These are phyloP conservation scores for Myotis findleyi DNA, from an alignment of 2,797 vertebrate species.

Conservation along the genomic window DNA sequence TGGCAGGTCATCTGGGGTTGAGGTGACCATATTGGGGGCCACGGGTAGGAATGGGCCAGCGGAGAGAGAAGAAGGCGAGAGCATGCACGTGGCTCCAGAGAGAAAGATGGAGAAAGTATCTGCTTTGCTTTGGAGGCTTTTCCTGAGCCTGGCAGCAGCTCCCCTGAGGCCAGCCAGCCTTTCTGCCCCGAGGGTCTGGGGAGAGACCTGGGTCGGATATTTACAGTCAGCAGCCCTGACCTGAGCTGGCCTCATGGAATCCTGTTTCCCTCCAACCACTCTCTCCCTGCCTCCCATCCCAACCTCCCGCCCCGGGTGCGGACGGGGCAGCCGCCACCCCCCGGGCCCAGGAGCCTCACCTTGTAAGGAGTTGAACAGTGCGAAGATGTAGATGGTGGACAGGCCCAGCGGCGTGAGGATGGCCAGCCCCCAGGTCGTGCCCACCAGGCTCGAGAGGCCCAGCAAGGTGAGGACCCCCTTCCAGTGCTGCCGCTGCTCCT, in stretches of 20 bases:
- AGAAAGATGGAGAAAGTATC: neutral
- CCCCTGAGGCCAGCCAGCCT: neutral
- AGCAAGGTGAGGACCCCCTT: slow-evolving; percentile 81
- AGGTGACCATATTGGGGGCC: neutral
- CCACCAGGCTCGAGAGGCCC: slow-evolving; percentile 92
- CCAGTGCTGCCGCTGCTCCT: slow-evolving; percentile 85
- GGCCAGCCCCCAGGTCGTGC: slow-evolving; percentile 90
- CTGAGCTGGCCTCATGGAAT: neutral
- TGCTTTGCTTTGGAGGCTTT: slow-evolving; percentile 10
- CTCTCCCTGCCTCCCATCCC: neutral
- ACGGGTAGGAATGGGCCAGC: neutral
- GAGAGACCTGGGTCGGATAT: neutral
- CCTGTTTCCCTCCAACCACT: neutral
- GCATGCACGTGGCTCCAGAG: neutral
- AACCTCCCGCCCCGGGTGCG: too few species aligned
- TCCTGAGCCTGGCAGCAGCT: neutral
- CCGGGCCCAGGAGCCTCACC: slow-evolving; percentile 84
- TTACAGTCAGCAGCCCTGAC: neutral
- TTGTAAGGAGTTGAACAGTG: slow-evolving; percentile 92
- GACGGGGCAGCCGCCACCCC: neutral
- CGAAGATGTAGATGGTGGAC: slow-evolving; percentile 86
- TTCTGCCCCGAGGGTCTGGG: neutral
- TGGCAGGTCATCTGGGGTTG: neutral
- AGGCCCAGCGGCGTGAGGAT: slow-evolving; percentile 84
- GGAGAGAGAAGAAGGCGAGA: neutral